These are phyloP conservation scores for Aurelia sp. DNA, from an alignment of 30 jellyfish, hydroid and myxozoan genomes.

Conservation along the genomic window DNA sequence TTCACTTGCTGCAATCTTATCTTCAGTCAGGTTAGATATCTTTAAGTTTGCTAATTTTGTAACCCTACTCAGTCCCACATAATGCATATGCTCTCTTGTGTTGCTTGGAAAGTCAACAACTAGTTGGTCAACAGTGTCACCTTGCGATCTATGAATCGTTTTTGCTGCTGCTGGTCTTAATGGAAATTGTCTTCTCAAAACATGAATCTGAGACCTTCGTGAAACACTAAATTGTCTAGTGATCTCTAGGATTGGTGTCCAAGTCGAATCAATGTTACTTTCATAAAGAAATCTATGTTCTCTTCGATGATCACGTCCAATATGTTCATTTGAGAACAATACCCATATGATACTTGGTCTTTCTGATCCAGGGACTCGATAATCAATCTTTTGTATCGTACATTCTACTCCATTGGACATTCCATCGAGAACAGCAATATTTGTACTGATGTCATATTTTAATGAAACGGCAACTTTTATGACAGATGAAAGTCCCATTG, in stretches of 20 bases:
- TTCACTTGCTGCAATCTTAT: not conserved
- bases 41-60: not conserved
- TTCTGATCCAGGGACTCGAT: not conserved
- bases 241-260: constrained; percentile 53
- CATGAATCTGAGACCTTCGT: too few species aligned
- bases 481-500: not conserved
- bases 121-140: constrained; percentile 22
- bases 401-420: constrained; percentile 51
- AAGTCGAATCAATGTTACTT: not conserved
- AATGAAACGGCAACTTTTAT: not conserved
- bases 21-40: not conserved
- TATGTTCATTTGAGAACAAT: not conserved
- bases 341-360: constrained; percentile 57
- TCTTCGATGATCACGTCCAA: constrained; percentile 8
- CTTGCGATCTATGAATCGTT: constrained; percentile 46
- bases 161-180: constrained; percentile 47
- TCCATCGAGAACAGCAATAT: constrained; percentile 21
- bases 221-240: constrained; percentile 5
- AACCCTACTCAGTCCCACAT: constrained; percentile 44
- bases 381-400: constrained; percentile 12
- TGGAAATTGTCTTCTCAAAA: constrained; percentile 29
- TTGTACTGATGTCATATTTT: constrained; percentile 7
- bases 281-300: not conserved
- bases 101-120: not conserved
- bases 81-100: constrained; percentile 49